A percentile compares a stretch with the other conserved stretches of the same genome.
These are phyloP conservation scores for Tipula vernalis DNA, from an alignment of 2,888 invertebrate genomes.

Conservation along the genomic window DNA sequence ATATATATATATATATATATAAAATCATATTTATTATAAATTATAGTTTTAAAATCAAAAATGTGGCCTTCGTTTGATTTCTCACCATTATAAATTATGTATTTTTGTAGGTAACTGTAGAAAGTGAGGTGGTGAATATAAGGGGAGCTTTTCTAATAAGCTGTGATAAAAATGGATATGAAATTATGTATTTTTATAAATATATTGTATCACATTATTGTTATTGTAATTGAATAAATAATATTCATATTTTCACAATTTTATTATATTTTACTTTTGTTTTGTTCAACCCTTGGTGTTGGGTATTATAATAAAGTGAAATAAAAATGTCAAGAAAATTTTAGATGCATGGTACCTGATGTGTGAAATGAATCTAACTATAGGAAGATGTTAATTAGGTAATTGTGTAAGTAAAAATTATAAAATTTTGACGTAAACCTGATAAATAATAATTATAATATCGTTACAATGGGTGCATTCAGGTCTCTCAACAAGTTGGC, in stretches of 20 bases:
- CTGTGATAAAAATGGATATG: not conserved
- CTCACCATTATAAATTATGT: not conserved
- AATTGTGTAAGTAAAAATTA: too few relatives aligned
- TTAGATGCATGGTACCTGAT: too few relatives aligned
- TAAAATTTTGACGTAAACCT: too few relatives aligned
- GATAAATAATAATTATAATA: too few relatives aligned
- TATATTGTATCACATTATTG: not conserved
- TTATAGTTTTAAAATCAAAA: not conserved
- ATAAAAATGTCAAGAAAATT: too few relatives aligned
- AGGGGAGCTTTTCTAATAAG: not conserved
- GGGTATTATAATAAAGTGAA: too few relatives aligned
- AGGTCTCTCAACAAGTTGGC: too few relatives aligned
- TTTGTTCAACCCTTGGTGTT: not conserved
- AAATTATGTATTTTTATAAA: not conserved
- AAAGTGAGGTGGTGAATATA: not conserved
- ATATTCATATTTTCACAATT: not conserved
- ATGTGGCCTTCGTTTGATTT: not conserved
- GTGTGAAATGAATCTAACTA: too few relatives aligned
- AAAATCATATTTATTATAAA: not conserved
- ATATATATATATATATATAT: not conserved
- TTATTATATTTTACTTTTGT: not conserved
- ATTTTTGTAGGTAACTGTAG: not conserved
- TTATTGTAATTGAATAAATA: not conserved
- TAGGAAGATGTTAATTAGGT: too few relatives aligned
- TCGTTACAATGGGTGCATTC: too few relatives aligned